Evolutionary conservation across 2,113 vertebrate genomes (phyloP).

Genomic region (Xenopus tropicalis): DNA sequence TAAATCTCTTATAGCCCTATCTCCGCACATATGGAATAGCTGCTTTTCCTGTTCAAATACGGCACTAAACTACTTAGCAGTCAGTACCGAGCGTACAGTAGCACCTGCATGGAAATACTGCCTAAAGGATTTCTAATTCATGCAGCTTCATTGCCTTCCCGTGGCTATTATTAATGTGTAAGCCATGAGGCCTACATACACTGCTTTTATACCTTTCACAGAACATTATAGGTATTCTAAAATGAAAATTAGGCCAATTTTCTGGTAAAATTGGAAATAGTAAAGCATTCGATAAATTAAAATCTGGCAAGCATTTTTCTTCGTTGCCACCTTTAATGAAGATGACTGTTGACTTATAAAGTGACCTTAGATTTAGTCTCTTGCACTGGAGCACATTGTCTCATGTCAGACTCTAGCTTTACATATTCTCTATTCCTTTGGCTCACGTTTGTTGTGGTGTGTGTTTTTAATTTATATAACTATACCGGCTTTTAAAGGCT

Average conservation of each 20-base stretch:
- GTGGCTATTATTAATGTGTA: background rate
- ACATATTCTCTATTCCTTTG: background rate
- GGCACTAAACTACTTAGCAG: slow-evolving; percentile 17
- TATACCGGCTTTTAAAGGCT: slow-evolving; percentile 20
- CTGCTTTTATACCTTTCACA: background rate
- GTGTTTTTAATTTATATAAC: slow-evolving; percentile 38
- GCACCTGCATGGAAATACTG: no score
- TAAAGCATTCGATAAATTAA: background rate
- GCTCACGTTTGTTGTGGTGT: slow-evolving; percentile 17
- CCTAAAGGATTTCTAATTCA: background rate
- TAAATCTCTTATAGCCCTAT: background rate
- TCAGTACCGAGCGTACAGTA: slow-evolving; percentile 7
- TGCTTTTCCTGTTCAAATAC: slow-evolving; percentile 12
- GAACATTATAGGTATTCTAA: slow-evolving; percentile 1
- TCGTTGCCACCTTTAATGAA: slow-evolving; percentile 6
- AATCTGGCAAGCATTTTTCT: slow-evolving; percentile 11
- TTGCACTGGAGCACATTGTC: slow-evolving; percentile 39
- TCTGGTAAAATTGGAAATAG: background rate
- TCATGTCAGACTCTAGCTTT: slow-evolving; percentile 34
- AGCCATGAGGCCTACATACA: background rate
- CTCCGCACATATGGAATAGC: background rate
- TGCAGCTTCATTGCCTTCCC: slow-evolving; percentile 12
- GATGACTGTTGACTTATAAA: slow-evolving; percentile 25
- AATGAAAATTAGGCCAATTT: background rate
- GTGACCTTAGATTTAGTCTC: slow-evolving; percentile 44